These are phyloP conservation scores for Coregonus sp. DNA, from an alignment of 2,797 vertebrate genomes.

Conservation along the genomic window DNA sequence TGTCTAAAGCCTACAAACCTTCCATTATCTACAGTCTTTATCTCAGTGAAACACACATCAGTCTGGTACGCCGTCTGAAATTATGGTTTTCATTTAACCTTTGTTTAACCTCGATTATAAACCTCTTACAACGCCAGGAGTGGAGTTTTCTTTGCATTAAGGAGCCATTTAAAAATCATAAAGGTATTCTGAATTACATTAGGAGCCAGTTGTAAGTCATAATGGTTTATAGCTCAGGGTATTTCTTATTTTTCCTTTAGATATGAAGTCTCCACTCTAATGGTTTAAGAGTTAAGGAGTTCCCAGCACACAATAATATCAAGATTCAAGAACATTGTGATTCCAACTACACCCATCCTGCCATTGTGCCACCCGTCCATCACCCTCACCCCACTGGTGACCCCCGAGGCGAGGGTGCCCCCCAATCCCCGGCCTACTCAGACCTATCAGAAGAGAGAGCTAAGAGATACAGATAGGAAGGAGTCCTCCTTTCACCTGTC, in stretches of 20 bases:
- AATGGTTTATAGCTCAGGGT: neutral
- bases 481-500: neutral
- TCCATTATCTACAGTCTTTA: neutral
- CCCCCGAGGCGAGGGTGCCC: neutral
- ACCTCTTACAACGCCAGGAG: neutral
- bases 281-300: neutral
- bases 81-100: neutral
- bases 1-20: neutral
- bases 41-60: neutral
- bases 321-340: neutral
- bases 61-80: neutral
- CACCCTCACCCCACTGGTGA: neutral
- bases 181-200: neutral
- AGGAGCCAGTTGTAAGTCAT: neutral
- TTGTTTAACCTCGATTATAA: neutral
- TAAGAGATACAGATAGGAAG: too few relatives aligned
- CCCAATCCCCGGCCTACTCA: neutral
- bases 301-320: neutral
- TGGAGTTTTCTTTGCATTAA: neutral
- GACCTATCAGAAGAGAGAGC: too few relatives aligned
- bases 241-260: neutral
- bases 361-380: neutral
- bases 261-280: neutral
- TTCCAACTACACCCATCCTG: neutral
- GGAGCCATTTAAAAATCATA: neutral